A percentile compares a stretch with the other conserved stretches of the same genome.
These are phyloP conservation scores for Papilio glaucus DNA, from an alignment of 1,140 invertebrate genomes.

Conservation along the genomic window DNA sequence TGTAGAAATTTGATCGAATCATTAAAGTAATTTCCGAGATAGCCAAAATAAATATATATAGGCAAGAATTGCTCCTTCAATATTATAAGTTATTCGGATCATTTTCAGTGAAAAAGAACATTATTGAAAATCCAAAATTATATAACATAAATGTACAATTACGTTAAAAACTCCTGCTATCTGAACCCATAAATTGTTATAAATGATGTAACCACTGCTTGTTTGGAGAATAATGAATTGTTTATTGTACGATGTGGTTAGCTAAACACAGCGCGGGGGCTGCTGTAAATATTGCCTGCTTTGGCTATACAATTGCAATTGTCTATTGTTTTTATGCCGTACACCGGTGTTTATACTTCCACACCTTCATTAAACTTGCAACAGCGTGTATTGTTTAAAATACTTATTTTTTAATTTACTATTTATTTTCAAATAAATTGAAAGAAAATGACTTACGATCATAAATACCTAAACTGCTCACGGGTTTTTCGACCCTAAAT, in stretches of 20 bases:
- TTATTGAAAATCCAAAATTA: no score
- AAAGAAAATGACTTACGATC: not conserved
- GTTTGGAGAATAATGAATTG: not conserved
- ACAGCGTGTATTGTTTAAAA: not conserved
- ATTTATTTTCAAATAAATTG: not conserved
- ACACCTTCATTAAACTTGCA: not conserved
- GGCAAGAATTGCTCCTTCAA: no score
- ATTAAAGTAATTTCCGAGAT: no score
- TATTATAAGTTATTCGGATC: no score
- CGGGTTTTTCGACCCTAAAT: no score
- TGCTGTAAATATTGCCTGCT: conserved; percentile 13
- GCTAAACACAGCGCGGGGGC: not conserved
- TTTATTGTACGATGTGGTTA: conserved; percentile 2
- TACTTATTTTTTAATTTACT: not conserved
- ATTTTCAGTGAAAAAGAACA: no score
- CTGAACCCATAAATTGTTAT: not conserved
- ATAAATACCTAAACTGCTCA: not conserved
- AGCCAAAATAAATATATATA: no score
- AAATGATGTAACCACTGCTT: conserved; percentile 1
- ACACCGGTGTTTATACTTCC: conserved; percentile 12
- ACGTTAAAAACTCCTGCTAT: not conserved
- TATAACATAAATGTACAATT: no score
- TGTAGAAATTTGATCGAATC: no score
- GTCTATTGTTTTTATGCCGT: conserved; percentile 18
- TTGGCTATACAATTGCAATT: not conserved